Conservation (phyloP, 2,888 invertebrate species). For the Drosophila affinis region DNA sequence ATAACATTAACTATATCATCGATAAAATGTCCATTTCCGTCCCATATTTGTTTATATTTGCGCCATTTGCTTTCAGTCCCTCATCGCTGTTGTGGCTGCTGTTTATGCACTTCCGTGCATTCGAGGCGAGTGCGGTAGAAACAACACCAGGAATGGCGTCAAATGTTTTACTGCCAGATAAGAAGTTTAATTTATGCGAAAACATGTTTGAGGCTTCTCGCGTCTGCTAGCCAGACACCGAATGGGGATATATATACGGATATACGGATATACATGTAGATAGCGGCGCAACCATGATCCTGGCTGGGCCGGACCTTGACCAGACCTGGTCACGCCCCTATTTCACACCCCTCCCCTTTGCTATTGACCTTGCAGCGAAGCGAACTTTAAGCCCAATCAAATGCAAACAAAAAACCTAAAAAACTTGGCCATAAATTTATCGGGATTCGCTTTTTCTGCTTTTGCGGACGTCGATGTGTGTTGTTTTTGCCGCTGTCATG, state of each 20-base stretch:
- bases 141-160: constrained; percentile 60
- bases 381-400: constrained; percentile 48
- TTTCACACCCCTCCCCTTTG: constrained; percentile 42
- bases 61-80: constrained; percentile 43
- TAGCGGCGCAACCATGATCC: constrained; percentile 18
- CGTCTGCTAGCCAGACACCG: constrained; percentile 20
- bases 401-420: constrained; percentile 29
- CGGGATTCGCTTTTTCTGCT: constrained; percentile 52
- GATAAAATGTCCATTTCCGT: constrained; percentile 65
- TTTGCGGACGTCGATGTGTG: constrained; percentile 64
- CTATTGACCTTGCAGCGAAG: constrained; percentile 67
- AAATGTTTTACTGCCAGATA: constrained; percentile 79
- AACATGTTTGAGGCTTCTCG: constrained; percentile 74
- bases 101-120: constrained; percentile 55
- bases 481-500: constrained; percentile 56
- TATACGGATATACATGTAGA: constrained; percentile 22
- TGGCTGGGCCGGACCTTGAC: constrained; percentile 46
- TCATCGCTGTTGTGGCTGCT: constrained; percentile 29
- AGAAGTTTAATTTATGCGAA: constrained; percentile 81
- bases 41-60: constrained; percentile 57
- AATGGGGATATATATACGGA: constrained; percentile 8
- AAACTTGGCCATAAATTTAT: constrained; percentile 60
- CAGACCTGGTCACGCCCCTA: constrained; percentile 49
- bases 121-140: constrained; percentile 38
- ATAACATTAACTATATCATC: constrained; percentile 67